These are phyloP conservation scores for Cotesia vestalis DNA, from an alignment of 1,140 invertebrate genomes.

Conservation along the genomic window DNA sequence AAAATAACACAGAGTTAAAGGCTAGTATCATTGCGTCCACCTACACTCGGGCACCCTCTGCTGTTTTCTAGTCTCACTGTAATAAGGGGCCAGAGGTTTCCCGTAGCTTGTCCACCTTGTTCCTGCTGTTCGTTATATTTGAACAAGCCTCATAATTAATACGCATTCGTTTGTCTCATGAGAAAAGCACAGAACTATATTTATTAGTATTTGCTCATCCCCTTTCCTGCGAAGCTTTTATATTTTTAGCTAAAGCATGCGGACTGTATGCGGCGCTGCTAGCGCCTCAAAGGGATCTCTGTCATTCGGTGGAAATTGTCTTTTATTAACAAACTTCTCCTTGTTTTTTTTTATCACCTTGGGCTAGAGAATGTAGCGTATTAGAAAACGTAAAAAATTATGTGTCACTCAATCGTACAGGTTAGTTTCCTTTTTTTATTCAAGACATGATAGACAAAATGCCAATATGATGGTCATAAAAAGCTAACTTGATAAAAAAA, in stretches of 20 bases:
- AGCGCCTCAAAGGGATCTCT: constrained; percentile 13
- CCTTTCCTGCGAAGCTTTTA: not conserved
- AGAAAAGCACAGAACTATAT: constrained; percentile 48
- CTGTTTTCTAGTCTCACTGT: constrained; percentile 42
- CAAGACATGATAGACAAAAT: too few species aligned
- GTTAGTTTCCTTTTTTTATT: too few species aligned
- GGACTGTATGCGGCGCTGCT: too few species aligned
- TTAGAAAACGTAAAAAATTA: too few species aligned
- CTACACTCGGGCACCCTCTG: too few species aligned
- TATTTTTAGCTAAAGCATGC: constrained; percentile 1
- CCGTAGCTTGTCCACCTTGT: not conserved
- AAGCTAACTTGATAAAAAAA: too few species aligned
- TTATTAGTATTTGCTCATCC: constrained; percentile 42
- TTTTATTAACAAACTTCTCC: not conserved
- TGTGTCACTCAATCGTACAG: too few species aligned
- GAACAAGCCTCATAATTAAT: constrained; percentile 65
- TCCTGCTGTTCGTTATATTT: constrained; percentile 55
- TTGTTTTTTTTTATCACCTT: constrained; percentile 2
- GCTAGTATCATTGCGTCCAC: constrained; percentile 11
- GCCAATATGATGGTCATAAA: too few species aligned
- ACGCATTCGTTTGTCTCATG: constrained; percentile 56
- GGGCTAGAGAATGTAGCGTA: too few species aligned
- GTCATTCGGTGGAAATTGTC: not conserved
- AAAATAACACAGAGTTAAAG: constrained; percentile 46
- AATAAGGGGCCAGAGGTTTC: constrained; percentile 50